phyloP scores from a whole-genome alignment of 2,113 vertebrate genomes.

The Chrysemys picta region DNA sequence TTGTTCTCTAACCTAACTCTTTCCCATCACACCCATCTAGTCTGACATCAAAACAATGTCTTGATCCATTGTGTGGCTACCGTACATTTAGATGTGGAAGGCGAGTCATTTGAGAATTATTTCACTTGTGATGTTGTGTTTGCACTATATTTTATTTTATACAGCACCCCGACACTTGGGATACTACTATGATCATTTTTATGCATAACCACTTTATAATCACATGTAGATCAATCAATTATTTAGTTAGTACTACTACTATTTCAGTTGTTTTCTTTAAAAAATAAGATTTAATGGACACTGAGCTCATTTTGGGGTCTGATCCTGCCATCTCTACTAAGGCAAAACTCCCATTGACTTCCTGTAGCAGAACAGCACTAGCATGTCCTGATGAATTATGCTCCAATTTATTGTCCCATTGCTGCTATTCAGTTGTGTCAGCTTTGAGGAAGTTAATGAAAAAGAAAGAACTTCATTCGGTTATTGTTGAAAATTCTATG shows the following conservation, averaged over 20 bases:
- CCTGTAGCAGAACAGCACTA: neutral
- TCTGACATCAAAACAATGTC: neutral
- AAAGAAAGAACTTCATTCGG: neutral
- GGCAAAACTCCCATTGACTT: neutral
- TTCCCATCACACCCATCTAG: neutral
- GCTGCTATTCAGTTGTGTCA: neutral
- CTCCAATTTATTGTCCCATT: neutral
- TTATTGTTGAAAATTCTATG: neutral
- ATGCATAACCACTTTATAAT: neutral
- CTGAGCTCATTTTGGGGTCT: neutral
- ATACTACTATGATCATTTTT: neutral
- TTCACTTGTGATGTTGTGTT: neutral
- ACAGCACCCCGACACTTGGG: neutral
- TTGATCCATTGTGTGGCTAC: rapidly evolving
- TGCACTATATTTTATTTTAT: neutral
- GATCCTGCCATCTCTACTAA: neutral
- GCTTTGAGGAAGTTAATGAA: neutral
- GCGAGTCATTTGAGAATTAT: rapidly evolving
- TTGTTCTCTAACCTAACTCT: rapidly evolving
- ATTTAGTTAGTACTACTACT: neutral
- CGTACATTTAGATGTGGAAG: neutral
- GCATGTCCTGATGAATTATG: neutral
- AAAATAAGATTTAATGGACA: neutral
- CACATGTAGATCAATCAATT: neutral
- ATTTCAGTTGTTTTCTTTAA: neutral